These are phyloP conservation scores for Trachemys scripta DNA, from an alignment of 2,113 vertebrate species.

Conservation along the genomic window DNA sequence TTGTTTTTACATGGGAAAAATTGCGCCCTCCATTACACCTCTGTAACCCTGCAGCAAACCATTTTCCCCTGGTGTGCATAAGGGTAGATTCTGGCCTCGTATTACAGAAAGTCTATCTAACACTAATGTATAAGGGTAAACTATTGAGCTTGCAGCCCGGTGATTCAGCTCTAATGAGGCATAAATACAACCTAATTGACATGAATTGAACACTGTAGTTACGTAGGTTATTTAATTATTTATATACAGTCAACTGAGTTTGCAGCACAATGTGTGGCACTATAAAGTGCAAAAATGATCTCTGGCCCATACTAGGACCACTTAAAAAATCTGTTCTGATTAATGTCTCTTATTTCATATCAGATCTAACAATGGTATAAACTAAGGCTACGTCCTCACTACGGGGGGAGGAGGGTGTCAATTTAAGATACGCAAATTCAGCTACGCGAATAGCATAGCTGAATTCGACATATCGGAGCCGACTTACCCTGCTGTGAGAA, in stretches of 20 bases:
- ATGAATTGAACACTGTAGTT: neutral
- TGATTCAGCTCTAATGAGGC: neutral
- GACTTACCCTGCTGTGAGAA: no score
- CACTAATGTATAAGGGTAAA: accelerated
- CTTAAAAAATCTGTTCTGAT: neutral
- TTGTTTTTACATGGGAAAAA: neutral
- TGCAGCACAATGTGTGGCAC: neutral
- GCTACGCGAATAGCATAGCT: no score
- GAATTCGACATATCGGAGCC: no score
- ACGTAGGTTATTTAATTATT: neutral
- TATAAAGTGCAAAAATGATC: neutral
- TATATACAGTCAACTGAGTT: neutral
- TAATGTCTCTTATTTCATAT: neutral
- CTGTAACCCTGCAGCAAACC: neutral
- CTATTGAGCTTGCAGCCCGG: neutral
- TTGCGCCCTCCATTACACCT: neutral
- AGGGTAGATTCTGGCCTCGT: neutral
- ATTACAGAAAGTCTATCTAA: neutral
- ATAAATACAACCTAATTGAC: neutral
- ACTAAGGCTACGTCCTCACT: no score
- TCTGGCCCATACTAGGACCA: neutral
- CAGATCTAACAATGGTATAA: neutral
- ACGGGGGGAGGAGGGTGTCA: no score
- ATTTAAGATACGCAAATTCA: no score
- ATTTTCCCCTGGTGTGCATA: neutral